phyloP scores from a whole-genome alignment of 2,888 invertebrate species.

The Tetragnatha montana region DNA sequence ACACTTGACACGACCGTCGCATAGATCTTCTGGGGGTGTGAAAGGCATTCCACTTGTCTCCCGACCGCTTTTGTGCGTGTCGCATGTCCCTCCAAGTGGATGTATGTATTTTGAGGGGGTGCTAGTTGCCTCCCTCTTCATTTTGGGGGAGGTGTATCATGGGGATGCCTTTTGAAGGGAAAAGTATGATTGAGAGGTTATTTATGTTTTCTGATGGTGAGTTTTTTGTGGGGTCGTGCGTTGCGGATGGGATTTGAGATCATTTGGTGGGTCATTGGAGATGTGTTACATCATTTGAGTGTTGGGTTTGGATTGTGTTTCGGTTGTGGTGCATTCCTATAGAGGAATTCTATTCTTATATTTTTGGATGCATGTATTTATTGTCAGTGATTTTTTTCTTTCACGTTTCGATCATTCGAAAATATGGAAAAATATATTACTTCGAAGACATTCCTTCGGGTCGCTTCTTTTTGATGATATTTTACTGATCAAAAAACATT shows the following conservation, averaged over 20 bases:
- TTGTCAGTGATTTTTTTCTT: too few relatives aligned
- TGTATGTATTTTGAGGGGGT: neutral
- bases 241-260: neutral
- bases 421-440: too few relatives aligned
- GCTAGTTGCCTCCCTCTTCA: neutral
- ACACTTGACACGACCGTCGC: slow-evolving; percentile 47
- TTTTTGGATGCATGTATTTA: too few relatives aligned
- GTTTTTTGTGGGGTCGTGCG: neutral
- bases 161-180: neutral
- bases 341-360: too few relatives aligned
- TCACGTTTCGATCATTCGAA: too few relatives aligned
- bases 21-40: slow-evolving; percentile 49
- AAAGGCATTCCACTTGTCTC: slow-evolving; percentile 35
- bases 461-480: too few relatives aligned
- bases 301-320: too few relatives aligned
- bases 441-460: too few relatives aligned
- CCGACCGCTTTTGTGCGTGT: slow-evolving; percentile 7
- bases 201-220: neutral
- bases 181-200: neutral
- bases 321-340: too few relatives aligned
- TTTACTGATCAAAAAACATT: too few relatives aligned
- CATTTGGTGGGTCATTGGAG: too few relatives aligned
- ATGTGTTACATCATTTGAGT: too few relatives aligned
- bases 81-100: slow-evolving; percentile 14
- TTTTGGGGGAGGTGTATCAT: neutral